Percentiles rank a stretch among this genome's conserved stretches.
Conservation (phyloP, 2,888 invertebrate genomes). For the Trachelus stipa region DNA sequence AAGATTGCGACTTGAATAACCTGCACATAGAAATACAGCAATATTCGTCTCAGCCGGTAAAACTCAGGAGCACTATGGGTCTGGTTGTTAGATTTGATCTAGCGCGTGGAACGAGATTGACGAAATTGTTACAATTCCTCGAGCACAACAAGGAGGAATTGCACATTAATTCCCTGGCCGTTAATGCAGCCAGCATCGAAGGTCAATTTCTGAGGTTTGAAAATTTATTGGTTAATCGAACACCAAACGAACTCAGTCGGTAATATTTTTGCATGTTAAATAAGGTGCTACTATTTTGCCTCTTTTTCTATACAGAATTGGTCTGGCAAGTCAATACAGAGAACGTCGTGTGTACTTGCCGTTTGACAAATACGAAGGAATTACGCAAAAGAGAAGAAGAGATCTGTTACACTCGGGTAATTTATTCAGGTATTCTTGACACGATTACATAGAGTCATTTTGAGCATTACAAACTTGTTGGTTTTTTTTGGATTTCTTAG, state of each 20-base stretch:
- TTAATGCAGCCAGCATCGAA: slow-evolving; percentile 36
- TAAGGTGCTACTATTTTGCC: background rate
- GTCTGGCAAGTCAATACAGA: slow-evolving; percentile 33
- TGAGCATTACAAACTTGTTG: background rate
- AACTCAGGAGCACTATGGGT: slow-evolving; percentile 30
- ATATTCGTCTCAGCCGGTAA: slow-evolving; percentile 30
- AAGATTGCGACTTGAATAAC: slow-evolving; percentile 22
- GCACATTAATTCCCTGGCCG: slow-evolving; percentile 26
- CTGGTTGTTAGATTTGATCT: slow-evolving; percentile 33
- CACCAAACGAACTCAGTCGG: background rate
- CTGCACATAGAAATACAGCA: slow-evolving; percentile 28
- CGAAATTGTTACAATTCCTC: slow-evolving; percentile 39
- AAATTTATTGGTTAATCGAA: background rate
- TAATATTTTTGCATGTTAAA: background rate
- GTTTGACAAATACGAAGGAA: slow-evolving; percentile 18
- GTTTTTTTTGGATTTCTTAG: background rate
- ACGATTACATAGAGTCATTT: background rate
- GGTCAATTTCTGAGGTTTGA: slow-evolving; percentile 37
- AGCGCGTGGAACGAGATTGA: slow-evolving; percentile 25
- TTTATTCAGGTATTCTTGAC: background rate
- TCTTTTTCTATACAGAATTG: slow-evolving; percentile 26
- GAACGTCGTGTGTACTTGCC: slow-evolving; percentile 27
- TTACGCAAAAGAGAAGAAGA: slow-evolving; percentile 29
- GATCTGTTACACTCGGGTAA: slow-evolving; percentile 26
- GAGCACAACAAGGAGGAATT: slow-evolving; percentile 27